These are phyloP conservation scores for Drosophila demipolita DNA, from an alignment of 2,888 invertebrate species.

Conservation along the genomic window DNA sequence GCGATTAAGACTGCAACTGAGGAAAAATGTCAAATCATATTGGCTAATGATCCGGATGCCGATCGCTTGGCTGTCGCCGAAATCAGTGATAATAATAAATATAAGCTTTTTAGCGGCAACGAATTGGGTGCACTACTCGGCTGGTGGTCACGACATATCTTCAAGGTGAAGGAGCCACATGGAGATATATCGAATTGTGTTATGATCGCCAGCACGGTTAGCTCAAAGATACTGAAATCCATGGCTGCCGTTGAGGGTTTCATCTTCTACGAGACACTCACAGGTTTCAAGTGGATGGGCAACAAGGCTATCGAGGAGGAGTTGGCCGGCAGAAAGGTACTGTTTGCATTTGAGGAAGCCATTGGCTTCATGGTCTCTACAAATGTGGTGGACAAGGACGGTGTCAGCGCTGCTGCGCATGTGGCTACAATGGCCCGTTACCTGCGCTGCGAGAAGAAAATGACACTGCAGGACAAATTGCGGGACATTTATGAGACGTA, in stretches of 20 bases:
- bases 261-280: slow-evolving; percentile 94
- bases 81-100: slow-evolving; percentile 86
- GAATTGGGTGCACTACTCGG: slow-evolving; percentile 97
- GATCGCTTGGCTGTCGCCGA: slow-evolving; percentile 98
- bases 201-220: slow-evolving; percentile 97
- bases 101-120: slow-evolving; percentile 92
- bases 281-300: slow-evolving; percentile 99
- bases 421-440: slow-evolving; percentile 91
- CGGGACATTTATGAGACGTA: slow-evolving; percentile 92
- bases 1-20: slow-evolving; percentile 92
- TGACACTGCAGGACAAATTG: slow-evolving; percentile 88
- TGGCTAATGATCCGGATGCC: slow-evolving; percentile 99
- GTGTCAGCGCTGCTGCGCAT: slow-evolving; percentile 94
- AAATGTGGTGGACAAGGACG: slow-evolving; percentile 97
- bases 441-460: slow-evolving; percentile 87
- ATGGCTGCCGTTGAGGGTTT: slow-evolving; percentile 93
- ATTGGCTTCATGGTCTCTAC: slow-evolving; percentile 99
- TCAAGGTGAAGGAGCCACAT: slow-evolving; percentile 84
- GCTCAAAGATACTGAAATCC: slow-evolving; percentile 95
- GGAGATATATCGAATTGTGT: slow-evolving; percentile 88
- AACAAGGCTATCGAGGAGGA: slow-evolving; percentile 92
- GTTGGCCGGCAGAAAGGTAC: slow-evolving; percentile 89
- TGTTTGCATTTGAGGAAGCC: slow-evolving; percentile 99
- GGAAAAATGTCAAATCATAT: slow-evolving; percentile 89
- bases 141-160: slow-evolving; percentile 94